Evolutionary conservation across 92 coral and sea anemone genomes (phyloP).

Genomic region (Nematostella vectensis): DNA sequence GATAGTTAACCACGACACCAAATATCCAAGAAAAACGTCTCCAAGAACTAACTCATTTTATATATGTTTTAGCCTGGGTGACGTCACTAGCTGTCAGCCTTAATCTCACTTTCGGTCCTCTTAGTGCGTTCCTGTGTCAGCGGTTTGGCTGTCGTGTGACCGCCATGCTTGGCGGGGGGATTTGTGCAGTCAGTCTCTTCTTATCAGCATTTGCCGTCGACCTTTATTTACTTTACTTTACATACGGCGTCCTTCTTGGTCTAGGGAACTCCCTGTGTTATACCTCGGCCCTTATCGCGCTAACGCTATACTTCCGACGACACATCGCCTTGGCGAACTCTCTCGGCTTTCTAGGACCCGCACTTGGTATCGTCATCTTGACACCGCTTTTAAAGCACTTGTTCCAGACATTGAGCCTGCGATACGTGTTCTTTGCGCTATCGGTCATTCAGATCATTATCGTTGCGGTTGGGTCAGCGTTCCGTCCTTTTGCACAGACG

Average conservation of each 20-base stretch:
- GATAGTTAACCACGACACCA: too few species aligned
- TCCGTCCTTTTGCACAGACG: not conserved
- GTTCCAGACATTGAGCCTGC: conserved; percentile 1
- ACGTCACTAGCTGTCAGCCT: conserved; percentile 9
- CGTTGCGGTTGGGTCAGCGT: conserved; percentile 2
- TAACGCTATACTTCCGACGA: conserved; percentile 7
- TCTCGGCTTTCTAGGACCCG: conserved; percentile 14
- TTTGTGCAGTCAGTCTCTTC: conserved; percentile 7
- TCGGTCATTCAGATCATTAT: conserved; percentile 5
- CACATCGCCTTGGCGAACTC: conserved; percentile 19
- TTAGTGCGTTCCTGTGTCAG: conserved; percentile 10
- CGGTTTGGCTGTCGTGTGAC: conserved; percentile 16
- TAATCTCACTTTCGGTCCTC: conserved; percentile 5
- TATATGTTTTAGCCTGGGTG: conserved; percentile 22
- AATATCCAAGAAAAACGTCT: too few species aligned
- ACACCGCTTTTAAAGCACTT: conserved; percentile 1
- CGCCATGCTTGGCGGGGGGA: conserved; percentile 14
- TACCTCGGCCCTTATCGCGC: conserved; percentile 8
- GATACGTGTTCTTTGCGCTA: conserved; percentile 5
- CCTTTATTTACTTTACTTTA: conserved; percentile 11
- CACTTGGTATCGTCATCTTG: conserved; percentile 11
- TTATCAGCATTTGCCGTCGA: conserved; percentile 11
- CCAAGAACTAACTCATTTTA: too few species aligned
- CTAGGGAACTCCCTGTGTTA: conserved; percentile 15
- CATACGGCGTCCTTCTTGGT: conserved; percentile 24